Conservation (phyloP, 2,797 vertebrate species). For the Acanthurus leucopareius region DNA sequence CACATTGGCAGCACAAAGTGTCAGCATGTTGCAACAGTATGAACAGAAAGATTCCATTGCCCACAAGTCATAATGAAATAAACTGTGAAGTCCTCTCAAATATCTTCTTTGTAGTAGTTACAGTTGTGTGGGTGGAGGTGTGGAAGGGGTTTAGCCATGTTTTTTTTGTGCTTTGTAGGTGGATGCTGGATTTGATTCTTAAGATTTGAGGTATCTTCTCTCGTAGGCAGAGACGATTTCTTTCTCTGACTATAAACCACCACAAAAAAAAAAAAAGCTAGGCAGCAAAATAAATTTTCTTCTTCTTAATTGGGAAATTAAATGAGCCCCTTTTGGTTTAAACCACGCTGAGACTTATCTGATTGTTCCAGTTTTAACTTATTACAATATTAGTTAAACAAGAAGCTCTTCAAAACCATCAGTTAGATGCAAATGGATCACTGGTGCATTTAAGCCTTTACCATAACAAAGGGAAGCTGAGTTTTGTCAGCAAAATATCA, state of each 20-base stretch:
- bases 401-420: not conserved
- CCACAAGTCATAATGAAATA: conserved; percentile 36
- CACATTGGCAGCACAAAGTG: not conserved
- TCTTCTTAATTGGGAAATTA: not conserved
- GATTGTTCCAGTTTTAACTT: not conserved
- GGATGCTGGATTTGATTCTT: conserved; percentile 40
- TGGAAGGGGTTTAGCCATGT: conserved; percentile 45
- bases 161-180: conserved; percentile 47
- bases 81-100: conserved; percentile 30
- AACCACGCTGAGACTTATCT: not conserved
- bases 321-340: not conserved
- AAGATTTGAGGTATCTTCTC: conserved; percentile 30
- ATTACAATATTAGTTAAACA: too few relatives aligned
- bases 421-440: too few relatives aligned
- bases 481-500: not conserved
- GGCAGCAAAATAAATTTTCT: not conserved
- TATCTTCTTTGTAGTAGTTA: conserved; percentile 34
- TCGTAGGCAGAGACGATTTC: not conserved
- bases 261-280: not conserved
- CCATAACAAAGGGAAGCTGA: not conserved
- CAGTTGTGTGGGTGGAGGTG: conserved; percentile 55
- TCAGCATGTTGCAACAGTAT: conserved; percentile 7
- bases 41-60: conserved; percentile 24
- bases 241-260: conserved; percentile 5
- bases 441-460: too few relatives aligned